phyloP scores from a whole-genome alignment of 2,888 invertebrate genomes.

The Lithophane ornitopus region DNA sequence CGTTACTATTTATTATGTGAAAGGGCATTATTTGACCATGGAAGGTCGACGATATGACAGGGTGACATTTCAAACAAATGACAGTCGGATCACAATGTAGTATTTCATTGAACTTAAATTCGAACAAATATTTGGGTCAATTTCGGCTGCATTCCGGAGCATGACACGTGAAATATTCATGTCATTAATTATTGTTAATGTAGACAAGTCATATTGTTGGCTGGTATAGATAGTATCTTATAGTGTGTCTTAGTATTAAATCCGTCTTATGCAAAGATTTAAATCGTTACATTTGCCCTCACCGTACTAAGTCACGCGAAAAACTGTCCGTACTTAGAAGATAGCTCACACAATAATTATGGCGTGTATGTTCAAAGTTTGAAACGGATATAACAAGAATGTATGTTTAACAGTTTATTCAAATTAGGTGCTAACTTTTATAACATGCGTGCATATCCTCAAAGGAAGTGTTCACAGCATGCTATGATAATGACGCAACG shows the following conservation, averaged over 20 bases:
- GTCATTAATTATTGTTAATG: slow-evolving; percentile 1
- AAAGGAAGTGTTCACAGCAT: slow-evolving; percentile 39
- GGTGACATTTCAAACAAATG: slow-evolving; percentile 57
- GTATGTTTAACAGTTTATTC: slow-evolving; percentile 32
- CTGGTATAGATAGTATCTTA: neutral
- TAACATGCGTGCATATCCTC: slow-evolving; percentile 36
- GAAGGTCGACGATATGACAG: slow-evolving; percentile 55
- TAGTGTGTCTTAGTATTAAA: no score
- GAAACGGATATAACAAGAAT: slow-evolving; percentile 43
- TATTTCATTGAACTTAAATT: slow-evolving; percentile 56
- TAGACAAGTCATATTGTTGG: neutral
- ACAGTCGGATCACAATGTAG: slow-evolving; percentile 35
- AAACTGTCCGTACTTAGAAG: no score
- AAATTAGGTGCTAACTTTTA: slow-evolving; percentile 43
- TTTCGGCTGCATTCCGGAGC: slow-evolving; percentile 35
- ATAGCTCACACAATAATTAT: no score
- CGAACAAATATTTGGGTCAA: slow-evolving; percentile 45
- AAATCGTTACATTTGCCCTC: no score
- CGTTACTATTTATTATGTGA: slow-evolving; percentile 65
- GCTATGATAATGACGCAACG: slow-evolving; percentile 29
- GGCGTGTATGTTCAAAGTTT: neutral
- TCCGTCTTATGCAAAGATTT: no score
- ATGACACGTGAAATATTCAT: neutral
- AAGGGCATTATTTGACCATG: slow-evolving; percentile 62
- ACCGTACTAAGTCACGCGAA: no score